Conservation (phyloP, 2,113 vertebrate genomes). For the Blennius ocellaris region DNA sequence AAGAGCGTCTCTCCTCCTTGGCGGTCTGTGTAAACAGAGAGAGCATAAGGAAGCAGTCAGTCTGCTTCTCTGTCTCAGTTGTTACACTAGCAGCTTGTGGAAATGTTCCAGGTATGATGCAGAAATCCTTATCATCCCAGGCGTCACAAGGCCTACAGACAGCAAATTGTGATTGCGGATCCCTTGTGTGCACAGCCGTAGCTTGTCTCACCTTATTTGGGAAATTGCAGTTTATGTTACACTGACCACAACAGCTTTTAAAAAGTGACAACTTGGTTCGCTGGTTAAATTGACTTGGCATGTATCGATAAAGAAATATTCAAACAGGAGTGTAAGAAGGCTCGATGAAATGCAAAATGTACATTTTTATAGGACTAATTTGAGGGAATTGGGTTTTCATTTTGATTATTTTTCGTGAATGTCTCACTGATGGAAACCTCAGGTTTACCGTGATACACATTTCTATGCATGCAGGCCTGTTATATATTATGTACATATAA, state of each 20-base stretch:
- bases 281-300: constrained; percentile 24
- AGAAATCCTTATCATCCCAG: constrained; percentile 4
- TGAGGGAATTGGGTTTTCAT: not conserved
- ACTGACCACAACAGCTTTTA: constrained; percentile 10
- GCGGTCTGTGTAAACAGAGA: constrained; percentile 62
- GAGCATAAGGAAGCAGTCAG: constrained; percentile 55
- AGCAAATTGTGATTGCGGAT: not conserved
- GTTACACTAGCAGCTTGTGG: constrained; percentile 35
- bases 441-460: constrained; percentile 28
- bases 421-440: not conserved
- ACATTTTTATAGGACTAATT: constrained; percentile 1
- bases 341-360: constrained; percentile 1
- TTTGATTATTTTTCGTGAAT: not conserved
- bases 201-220: constrained; percentile 11
- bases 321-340: not conserved
- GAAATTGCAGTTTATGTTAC: constrained; percentile 7
- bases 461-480: constrained; percentile 25
- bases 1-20: constrained; percentile 66
- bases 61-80: constrained; percentile 40
- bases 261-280: not conserved
- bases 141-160: constrained; percentile 13
- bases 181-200: not conserved
- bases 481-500: constrained; percentile 21
- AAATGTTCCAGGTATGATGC: constrained; percentile 37
- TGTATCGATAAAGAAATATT: constrained; percentile 12